A percentile compares a stretch with the other conserved stretches of the same genome.
phyloP scores from a whole-genome alignment of 2,113 vertebrate genomes.

The Ornithorhynchus anatinus region DNA sequence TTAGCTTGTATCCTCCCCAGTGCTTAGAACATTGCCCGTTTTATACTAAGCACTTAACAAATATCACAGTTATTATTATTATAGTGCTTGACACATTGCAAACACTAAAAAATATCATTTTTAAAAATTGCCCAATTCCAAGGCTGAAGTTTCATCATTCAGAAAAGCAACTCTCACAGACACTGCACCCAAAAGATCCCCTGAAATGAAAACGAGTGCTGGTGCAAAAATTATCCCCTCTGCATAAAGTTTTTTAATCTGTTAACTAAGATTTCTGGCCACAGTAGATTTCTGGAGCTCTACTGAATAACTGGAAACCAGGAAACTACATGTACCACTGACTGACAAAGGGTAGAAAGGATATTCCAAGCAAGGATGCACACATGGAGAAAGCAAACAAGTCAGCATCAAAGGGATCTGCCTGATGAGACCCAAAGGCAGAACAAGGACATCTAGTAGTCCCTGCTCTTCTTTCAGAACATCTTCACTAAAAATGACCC shows the following conservation, averaged over 20 bases:
- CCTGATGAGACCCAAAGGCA: neutral
- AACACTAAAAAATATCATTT: too few species aligned
- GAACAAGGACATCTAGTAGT: neutral
- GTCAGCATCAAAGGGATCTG: neutral
- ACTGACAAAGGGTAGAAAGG: neutral
- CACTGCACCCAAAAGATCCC: neutral
- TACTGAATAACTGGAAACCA: neutral
- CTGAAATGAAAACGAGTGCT: neutral
- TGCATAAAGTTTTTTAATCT: neutral
- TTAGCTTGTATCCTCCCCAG: too few species aligned
- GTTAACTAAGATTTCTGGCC: constrained; percentile 10
- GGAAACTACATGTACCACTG: neutral
- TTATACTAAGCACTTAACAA: too few species aligned
- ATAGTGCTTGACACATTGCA: too few species aligned
- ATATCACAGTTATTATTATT: too few species aligned
- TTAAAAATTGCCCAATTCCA: neutral
- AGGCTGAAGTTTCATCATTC: neutral
- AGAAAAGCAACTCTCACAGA: neutral
- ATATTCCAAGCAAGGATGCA: neutral
- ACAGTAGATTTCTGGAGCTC: neutral
- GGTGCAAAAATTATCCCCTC: neutral
- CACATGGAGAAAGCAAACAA: neutral
- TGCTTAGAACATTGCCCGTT: too few species aligned
- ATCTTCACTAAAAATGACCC: neutral
- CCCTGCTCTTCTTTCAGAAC: constrained; percentile 1